Evolutionary conservation across 2,797 vertebrate species (phyloP).

Genomic region (Pteropus rufus): DNA sequence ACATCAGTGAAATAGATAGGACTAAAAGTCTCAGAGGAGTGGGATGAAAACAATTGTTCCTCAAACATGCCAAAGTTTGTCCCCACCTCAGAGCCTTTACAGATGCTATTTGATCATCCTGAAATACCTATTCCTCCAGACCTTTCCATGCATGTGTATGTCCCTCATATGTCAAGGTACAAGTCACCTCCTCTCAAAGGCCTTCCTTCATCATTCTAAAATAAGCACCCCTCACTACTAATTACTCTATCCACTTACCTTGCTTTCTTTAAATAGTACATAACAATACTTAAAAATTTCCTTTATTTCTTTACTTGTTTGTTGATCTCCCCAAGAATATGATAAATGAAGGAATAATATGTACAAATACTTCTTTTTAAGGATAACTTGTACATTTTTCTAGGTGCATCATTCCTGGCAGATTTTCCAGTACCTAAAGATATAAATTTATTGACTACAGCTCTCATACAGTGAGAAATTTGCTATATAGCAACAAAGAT

Average conservation of each 20-base stretch:
- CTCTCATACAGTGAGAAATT: neutral
- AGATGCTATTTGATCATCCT: neutral
- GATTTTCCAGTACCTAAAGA: neutral
- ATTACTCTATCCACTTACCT: neutral
- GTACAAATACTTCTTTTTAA: neutral
- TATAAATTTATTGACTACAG: neutral
- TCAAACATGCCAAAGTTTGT: neutral
- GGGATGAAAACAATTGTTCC: neutral
- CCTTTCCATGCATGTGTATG: neutral
- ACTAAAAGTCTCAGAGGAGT: neutral
- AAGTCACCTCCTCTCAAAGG: neutral
- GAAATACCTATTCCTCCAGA: neutral
- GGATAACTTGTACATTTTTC: neutral
- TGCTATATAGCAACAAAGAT: neutral
- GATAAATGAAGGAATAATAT: neutral
- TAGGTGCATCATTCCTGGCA: neutral
- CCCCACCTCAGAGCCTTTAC: neutral
- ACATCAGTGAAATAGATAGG: neutral
- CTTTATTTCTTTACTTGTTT: neutral
- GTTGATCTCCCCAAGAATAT: neutral
- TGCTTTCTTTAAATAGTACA: neutral
- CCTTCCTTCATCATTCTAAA: neutral
- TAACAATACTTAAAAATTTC: neutral
- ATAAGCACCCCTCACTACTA: neutral
- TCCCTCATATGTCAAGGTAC: neutral